phyloP scores from a whole-genome alignment of 2,797 vertebrate genomes.

The Muraenolepis orangiensis region DNA sequence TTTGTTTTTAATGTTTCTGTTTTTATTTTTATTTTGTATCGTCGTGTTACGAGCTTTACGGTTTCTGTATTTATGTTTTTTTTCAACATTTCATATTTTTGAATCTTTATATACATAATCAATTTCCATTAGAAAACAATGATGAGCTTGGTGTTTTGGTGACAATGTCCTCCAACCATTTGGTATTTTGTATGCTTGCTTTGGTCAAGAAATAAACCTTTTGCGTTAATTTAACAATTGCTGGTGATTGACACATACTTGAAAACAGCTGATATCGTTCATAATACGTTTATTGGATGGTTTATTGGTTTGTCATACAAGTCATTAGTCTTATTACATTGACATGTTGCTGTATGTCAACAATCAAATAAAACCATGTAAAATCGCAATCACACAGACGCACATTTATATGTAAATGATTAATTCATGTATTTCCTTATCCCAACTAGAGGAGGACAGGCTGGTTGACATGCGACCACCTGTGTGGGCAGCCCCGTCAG shows the following conservation, averaged over 20 bases:
- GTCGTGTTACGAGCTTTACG: constrained; percentile 36
- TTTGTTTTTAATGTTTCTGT: constrained; percentile 30
- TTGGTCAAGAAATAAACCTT: constrained; percentile 61
- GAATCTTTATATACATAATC: constrained; percentile 48
- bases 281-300: neutral
- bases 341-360: neutral
- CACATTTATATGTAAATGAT: neutral
- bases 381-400: neutral
- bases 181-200: constrained; percentile 67
- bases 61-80: constrained; percentile 61
- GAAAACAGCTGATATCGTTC: neutral
- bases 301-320: neutral
- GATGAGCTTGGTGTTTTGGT: constrained; percentile 35
- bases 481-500: neutral
- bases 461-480: neutral
- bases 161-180: constrained; percentile 38
- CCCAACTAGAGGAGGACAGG: neutral
- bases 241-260: constrained; percentile 4
- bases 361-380: neutral
- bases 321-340: neutral
- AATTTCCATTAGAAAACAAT: constrained; percentile 28
- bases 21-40: constrained; percentile 33
- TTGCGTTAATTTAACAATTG: constrained; percentile 25
- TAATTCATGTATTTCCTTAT: neutral
- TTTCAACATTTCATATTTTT: constrained; percentile 42